These are phyloP conservation scores for Discoglossus pictus DNA, from an alignment of 2,797 vertebrate species.

Conservation along the genomic window DNA sequence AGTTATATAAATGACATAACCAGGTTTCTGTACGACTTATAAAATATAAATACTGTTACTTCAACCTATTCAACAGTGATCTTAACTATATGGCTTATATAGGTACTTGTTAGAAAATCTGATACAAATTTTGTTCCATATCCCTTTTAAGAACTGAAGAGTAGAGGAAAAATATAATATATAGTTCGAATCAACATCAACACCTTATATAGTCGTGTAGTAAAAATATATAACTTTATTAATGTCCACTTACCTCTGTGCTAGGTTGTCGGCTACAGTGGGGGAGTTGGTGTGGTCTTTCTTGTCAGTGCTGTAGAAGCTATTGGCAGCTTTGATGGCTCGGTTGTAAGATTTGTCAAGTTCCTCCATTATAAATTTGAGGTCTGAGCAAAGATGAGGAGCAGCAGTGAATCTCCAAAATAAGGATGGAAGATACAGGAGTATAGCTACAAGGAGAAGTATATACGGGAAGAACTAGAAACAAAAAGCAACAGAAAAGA, in stretches of 20 bases:
- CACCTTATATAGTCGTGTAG: no score
- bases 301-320: slow-evolving; percentile 58
- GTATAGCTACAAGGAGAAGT: slow-evolving; percentile 83
- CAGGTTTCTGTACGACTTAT: no score
- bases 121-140: no score
- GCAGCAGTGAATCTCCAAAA: slow-evolving; percentile 88
- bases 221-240: no score
- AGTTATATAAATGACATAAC: no score
- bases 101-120: no score
- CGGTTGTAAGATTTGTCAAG: slow-evolving; percentile 91
- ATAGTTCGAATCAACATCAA: no score
- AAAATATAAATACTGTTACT: no score
- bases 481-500: neutral
- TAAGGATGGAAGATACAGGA: slow-evolving; percentile 83
- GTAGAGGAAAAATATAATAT: no score
- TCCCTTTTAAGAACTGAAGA: no score
- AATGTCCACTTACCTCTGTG: slow-evolving; percentile 67
- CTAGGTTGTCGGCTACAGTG: slow-evolving; percentile 56
- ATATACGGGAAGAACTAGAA: slow-evolving; percentile 93
- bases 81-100: no score
- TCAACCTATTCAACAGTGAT: no score
- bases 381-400: slow-evolving; percentile 86
- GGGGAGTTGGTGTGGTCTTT: slow-evolving; percentile 51
- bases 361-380: slow-evolving; percentile 93
- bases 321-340: slow-evolving; percentile 85